phyloP scores from a whole-genome alignment of 2,797 vertebrate species.

The Parauchenoglanis ngamensis region DNA sequence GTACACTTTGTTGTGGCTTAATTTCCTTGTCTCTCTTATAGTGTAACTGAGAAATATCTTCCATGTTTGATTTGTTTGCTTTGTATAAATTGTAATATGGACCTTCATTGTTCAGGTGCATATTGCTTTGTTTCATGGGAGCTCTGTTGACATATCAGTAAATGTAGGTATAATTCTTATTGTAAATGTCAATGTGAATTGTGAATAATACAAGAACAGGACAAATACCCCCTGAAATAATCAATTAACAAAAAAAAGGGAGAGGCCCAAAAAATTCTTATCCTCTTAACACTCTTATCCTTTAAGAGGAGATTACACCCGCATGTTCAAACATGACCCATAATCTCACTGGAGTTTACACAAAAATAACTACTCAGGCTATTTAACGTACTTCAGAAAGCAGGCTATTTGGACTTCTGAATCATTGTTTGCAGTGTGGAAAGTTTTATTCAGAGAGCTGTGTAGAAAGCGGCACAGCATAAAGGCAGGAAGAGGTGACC shows the following conservation, averaged over 20 bases:
- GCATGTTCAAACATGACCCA: constrained; percentile 56
- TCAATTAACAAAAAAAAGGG: constrained; percentile 44
- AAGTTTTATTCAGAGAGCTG: constrained; percentile 44
- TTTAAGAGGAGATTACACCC: constrained; percentile 50
- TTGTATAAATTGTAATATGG: background rate
- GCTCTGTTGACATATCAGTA: background rate
- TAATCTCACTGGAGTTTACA: constrained; percentile 41
- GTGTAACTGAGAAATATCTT: background rate
- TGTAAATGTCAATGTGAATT: background rate
- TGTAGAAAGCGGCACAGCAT: constrained; percentile 41
- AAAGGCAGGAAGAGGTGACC: constrained; percentile 60
- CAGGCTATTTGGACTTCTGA: constrained; percentile 39
- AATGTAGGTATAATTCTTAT: background rate
- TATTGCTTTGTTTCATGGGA: background rate
- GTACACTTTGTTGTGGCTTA: background rate
- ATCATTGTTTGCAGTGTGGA: constrained; percentile 55
- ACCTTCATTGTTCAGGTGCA: background rate
- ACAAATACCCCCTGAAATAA: constrained; percentile 26
- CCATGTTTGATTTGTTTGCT: background rate
- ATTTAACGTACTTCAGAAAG: constrained; percentile 33
- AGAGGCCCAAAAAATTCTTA: constrained; percentile 44
- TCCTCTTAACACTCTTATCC: constrained; percentile 38
- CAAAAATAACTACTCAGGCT: constrained; percentile 34
- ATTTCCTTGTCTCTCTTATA: background rate
- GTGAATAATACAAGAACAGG: background rate